Percentiles rank a stretch among this genome's conserved stretches.
phyloP scores from a whole-genome alignment of 2,113 vertebrate genomes.

The Enhydra lutris region DNA sequence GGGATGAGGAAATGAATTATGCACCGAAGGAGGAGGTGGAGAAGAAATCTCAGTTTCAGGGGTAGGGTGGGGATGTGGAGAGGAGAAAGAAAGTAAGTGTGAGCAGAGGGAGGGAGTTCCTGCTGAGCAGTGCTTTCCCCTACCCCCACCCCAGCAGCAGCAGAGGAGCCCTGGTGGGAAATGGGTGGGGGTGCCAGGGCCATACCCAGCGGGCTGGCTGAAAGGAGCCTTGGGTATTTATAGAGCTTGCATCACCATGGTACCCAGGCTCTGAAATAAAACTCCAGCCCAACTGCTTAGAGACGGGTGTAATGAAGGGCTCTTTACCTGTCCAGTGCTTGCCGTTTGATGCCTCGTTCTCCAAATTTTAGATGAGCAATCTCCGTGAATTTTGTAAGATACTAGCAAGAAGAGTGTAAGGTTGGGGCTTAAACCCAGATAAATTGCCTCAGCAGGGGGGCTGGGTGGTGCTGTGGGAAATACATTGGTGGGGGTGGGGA shows the following conservation, averaged over 20 bases:
- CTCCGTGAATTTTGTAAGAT: neutral
- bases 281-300: conserved; percentile 39
- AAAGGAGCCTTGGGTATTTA: conserved; percentile 62
- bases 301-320: neutral
- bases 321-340: neutral
- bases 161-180: conserved; percentile 42
- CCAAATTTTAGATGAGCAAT: neutral
- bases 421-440: neutral
- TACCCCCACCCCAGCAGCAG: neutral
- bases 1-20: conserved; percentile 54
- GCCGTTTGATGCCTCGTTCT: neutral
- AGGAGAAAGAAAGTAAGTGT: neutral
- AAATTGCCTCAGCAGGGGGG: neutral
- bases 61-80: neutral
- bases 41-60: conserved; percentile 55
- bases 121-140: neutral
- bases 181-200: neutral
- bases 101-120: neutral
- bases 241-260: conserved; percentile 69
- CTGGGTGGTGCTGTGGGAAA: neutral
- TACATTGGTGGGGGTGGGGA: too few relatives aligned
- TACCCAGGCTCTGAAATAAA: conserved; percentile 62
- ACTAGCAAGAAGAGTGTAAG: neutral
- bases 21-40: conserved; percentile 21
- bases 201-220: conserved; percentile 39